A percentile compares a stretch with the other conserved stretches of the same genome.
Evolutionary conservation across 2,113 vertebrate species (phyloP).

Genomic region (Glaucidium brasilianum): DNA sequence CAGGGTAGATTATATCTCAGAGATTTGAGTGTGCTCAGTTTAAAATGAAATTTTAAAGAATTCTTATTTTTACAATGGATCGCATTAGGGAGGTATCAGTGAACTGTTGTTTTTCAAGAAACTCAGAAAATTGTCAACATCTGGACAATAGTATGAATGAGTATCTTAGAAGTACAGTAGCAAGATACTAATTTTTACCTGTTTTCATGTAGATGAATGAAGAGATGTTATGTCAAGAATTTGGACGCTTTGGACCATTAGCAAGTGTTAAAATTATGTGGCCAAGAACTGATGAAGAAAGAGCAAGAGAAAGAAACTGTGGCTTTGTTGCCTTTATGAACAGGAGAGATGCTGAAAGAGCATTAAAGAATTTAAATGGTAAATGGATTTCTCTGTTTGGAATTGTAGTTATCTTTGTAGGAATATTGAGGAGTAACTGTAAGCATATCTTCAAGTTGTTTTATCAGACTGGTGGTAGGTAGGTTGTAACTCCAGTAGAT

Average conservation of each 20-base stretch:
- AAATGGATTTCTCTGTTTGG: background rate
- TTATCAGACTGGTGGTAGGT: background rate
- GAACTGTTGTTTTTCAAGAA: background rate
- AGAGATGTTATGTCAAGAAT: constrained; percentile 99
- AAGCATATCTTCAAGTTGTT: background rate
- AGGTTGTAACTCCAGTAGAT: background rate
- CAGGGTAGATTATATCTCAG: background rate
- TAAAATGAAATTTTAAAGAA: background rate
- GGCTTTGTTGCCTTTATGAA: constrained; percentile 99
- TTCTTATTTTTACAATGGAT: background rate
- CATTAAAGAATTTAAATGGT: constrained; percentile 97
- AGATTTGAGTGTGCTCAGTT: background rate
- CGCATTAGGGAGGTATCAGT: fast-evolving
- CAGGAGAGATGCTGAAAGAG: constrained; percentile 96
- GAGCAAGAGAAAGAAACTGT: constrained; percentile 97
- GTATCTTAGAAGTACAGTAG: background rate
- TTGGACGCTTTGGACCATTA: constrained; percentile 95
- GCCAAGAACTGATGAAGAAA: constrained; percentile 98
- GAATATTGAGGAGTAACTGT: background rate
- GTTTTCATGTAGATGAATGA: constrained; percentile 90
- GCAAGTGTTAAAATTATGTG: constrained; percentile 99
- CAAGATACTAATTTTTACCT: background rate
- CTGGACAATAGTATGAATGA: background rate
- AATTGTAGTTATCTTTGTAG: background rate
- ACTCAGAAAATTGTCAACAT: background rate